Evolutionary conservation across 92 coral and sea anemone species (phyloP).

Genomic region (Actinernus sp.): DNA sequence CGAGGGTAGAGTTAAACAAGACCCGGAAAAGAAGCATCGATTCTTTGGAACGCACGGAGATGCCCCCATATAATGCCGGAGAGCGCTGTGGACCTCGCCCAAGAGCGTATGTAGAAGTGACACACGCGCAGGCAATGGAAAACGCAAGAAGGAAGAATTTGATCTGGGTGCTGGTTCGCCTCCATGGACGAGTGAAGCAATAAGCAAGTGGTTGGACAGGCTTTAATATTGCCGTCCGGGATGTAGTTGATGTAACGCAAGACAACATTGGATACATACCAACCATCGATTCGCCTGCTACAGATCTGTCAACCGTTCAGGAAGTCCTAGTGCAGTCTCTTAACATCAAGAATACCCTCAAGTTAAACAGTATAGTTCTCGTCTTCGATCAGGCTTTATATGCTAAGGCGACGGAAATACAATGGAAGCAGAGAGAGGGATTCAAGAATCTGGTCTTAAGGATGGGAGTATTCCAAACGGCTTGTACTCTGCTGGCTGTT

Average conservation of each 20-base stretch:
- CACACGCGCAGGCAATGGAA: slow-evolving; percentile 19
- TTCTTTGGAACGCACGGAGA: neutral
- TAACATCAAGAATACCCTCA: slow-evolving; percentile 35
- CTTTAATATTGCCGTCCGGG: slow-evolving; percentile 50
- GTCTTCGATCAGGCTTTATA: slow-evolving; percentile 11
- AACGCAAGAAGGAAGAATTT: slow-evolving; percentile 41
- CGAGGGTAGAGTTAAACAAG: neutral
- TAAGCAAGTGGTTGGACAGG: slow-evolving; percentile 71
- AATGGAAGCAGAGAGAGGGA: neutral
- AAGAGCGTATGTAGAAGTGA: slow-evolving; percentile 56
- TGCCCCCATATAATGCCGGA: slow-evolving; percentile 50
- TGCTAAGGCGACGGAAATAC: slow-evolving; percentile 9
- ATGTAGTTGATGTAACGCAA: slow-evolving; percentile 35
- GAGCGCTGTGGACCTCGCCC: slow-evolving; percentile 38
- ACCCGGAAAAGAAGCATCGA: slow-evolving; percentile 28
- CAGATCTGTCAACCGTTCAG: slow-evolving; percentile 49
- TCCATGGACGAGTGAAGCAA: slow-evolving; percentile 55
- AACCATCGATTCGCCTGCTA: slow-evolving; percentile 48
- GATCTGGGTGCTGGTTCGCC: slow-evolving; percentile 53
- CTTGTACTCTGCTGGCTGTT: neutral
- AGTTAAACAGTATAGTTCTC: slow-evolving; percentile 18
- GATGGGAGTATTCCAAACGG: slow-evolving; percentile 22
- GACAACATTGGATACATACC: slow-evolving; percentile 53
- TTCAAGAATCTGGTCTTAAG: neutral
- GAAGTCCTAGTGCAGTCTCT: slow-evolving; percentile 34